Base-by-base conservation (phyloP, 1,140 invertebrate genomes). In the Apis cerana region DNA sequence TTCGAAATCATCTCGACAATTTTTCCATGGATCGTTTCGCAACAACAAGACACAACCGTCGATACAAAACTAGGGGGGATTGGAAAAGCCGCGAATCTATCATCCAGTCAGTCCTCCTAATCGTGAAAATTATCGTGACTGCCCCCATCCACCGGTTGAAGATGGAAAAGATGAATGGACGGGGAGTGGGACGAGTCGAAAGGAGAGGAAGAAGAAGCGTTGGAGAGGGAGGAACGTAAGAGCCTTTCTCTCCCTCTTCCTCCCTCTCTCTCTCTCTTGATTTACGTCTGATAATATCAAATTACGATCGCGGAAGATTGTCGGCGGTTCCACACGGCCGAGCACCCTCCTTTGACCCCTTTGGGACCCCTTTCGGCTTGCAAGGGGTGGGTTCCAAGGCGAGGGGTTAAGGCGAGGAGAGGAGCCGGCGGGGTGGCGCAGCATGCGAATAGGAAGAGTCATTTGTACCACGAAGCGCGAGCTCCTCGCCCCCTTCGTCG, bases 391-490 rank as follows among this genome's bases (percentile, higher is more conserved):
- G 61, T 54, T 56, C 21, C n/a, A n/a, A n/a, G n/a, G 52, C 19
- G 65, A 48, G 65, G 65, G 48, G 64, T 77, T 80, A 61, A 84
- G 69, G 33, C 33, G 54, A 68, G 70, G 21, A 75, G 27, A 56
- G 50, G 80, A n/a, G n/a, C n/a, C n/a, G 62, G 21, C 10, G 62
- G 82, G 76, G 83, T 67, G 59, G 33, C 71, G 50, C 59, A 84
- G 64, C 74, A 75, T 82, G 69, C 82, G 69, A 70, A 74, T 77
- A 71, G 84, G 82, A 84, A 84, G 76, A 91, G 88, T 93, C 90
- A 92, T 93, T 93, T 93, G 92, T 93, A 92, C 92, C 92, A 93
- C 84, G 91, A 91, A 92, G 91, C 84, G 92, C 92, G 91, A 92
- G 91, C 89, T 92, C 91, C 33, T 43, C 33, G 33, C 33, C 90